Evolutionary conservation across 2,797 vertebrate genomes (phyloP), one percentile per base, ranked within the genome.

Genomic region (Gouania willdenowi): DNA sequence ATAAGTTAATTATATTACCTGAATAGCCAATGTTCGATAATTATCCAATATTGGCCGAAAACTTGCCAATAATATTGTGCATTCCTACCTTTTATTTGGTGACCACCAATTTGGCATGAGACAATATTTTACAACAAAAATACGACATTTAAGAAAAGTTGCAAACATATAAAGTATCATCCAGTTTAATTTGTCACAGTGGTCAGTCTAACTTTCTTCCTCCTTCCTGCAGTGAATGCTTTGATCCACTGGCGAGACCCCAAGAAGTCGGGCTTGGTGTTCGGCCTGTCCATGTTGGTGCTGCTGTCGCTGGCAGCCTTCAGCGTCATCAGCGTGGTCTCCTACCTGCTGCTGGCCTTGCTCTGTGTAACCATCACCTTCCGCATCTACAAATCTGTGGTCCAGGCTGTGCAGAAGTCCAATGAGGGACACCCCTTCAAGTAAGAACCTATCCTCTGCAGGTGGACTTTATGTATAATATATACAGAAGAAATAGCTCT

Each of bases 301-400:
- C 89, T 96, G 71, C 88, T 96, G 12, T 96, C 94, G 4, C 83
- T 96, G 75, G 93, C 93, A 1, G 93, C 93, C 3, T 96, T 96
- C 86, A 95, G 93, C 36, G 87, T 94, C 73, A 93, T 96, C 87
- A 95, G 92, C 21, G 92, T 96, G 71, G 41, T 69, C 15, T 93
- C 94, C 55, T 94, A 95, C 86, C 88, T 95, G 72, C 87, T 95
- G 46, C 87, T 96, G 68, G 91, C 94, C 5, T 86, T 96, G 59
- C 92, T 96, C 19, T 90, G 90, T 0, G 92, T 95, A 79, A 96
- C 94, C 83, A 95, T 95, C 87, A 87, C 90, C 85, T 95, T 93
- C 88, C 91, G 93, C 65, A 86, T 96, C 86, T 96, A 94, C 85
- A 94, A 92, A 76, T 92, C 92, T 0, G 92, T 95, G 34, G 81